phyloP scores from a whole-genome alignment of 2,888 invertebrate genomes.

The Panorpa germanica region DNA sequence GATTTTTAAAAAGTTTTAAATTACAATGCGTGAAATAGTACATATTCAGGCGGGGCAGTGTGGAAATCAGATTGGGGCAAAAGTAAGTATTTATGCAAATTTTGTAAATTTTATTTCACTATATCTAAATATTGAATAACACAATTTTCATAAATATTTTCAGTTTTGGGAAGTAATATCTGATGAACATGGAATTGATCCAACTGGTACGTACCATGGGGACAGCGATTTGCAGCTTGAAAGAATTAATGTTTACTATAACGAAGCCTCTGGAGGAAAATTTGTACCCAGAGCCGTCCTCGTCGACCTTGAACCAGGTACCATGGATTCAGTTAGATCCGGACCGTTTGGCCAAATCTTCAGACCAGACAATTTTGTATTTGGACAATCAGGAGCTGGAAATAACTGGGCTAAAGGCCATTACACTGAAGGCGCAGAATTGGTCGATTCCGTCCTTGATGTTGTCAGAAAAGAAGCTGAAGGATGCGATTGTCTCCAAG shows the following conservation, averaged over 20 bases:
- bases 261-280: slow-evolving; percentile 83
- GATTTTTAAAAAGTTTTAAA: no score
- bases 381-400: slow-evolving; percentile 71
- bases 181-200: slow-evolving; percentile 87
- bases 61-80: slow-evolving; percentile 92
- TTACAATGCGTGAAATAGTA: slow-evolving; percentile 87
- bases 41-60: slow-evolving; percentile 91
- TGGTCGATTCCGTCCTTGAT: slow-evolving; percentile 69
- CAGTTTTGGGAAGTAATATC: slow-evolving; percentile 95
- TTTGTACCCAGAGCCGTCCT: slow-evolving; percentile 89
- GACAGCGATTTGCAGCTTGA: slow-evolving; percentile 85
- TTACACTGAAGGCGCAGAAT: slow-evolving; percentile 83
- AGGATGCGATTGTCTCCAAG: slow-evolving; percentile 80
- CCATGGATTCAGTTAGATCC: slow-evolving; percentile 92
- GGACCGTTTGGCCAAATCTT: slow-evolving; percentile 90
- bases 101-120: no score
- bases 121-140: slow-evolving; percentile 3
- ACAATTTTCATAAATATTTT: slow-evolving; percentile 17
- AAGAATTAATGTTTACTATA: slow-evolving; percentile 91
- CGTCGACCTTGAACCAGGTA: slow-evolving; percentile 90
- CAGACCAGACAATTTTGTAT: slow-evolving; percentile 90
- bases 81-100: no score
- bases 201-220: slow-evolving; percentile 76
- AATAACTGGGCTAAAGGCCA: slow-evolving; percentile 86
- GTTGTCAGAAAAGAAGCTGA: slow-evolving; percentile 76